Base-by-base conservation (phyloP, 2,888 invertebrate species). In the Platycheirus rosarum region DNA sequence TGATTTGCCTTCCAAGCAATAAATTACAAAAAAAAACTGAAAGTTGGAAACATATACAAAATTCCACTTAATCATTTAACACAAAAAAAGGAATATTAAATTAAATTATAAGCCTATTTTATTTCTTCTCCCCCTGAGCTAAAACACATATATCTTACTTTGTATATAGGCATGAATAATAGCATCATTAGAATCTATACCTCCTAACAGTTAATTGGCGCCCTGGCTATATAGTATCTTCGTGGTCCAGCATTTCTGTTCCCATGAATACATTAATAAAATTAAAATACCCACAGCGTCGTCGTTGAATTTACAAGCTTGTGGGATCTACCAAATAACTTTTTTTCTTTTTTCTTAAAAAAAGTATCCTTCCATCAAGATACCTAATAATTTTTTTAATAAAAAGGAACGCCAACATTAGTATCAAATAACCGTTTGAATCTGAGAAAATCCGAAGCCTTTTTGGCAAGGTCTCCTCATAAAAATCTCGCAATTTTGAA, bases 111-210 rank as follows among this genome's bases (percentile, higher is more conserved):
- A n/a, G n/a, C 6, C 26, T 26, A 6, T 26, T 26, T 26, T 26
- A 26, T 26, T 26, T 26, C 6, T n/a, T n/a, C n/a, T 4, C 26
- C 26, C 6, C 6, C 18, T 37, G 26, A 16, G 44, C 32, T 5
- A 16, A n/a, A 16, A n/a, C n/a, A 14, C 20, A 48, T 14, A 37
- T n/a, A 40, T 42, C 53, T 9, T 20, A 8, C 14, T 6, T 57
- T 3, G 26, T 26, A 26, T 26, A 32, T 48, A 53, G 65, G 32
- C 35, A 49, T 74, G 69, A 79, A 79, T 79, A 70, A 74, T 69
- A 69, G 44, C 57, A 69, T 79, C 69, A 74, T 74, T 69, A 69
- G 35, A 69, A 42, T 14, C 8, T 65, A 60, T 57, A 26, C 29
- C 8, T 3, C 18, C 16, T 26, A 3, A 20, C 44, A 14, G 29